Conservation (phyloP, 2,888 invertebrate species). For the Mechanitis mazaeus region DNA sequence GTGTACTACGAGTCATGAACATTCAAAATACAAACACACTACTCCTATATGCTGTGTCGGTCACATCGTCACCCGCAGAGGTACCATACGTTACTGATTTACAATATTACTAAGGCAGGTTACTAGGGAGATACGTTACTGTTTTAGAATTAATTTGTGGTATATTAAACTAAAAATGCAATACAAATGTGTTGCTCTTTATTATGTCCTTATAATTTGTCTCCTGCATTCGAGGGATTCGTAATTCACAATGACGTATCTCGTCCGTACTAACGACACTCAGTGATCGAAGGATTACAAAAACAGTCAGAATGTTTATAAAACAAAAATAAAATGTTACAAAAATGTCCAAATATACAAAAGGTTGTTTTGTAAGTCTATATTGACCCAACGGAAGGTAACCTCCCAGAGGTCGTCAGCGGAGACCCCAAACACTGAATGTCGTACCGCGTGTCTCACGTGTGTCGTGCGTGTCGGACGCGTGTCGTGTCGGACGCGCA, state of each 20-base stretch:
- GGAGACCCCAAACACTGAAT: background rate
- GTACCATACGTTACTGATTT: conserved; percentile 1
- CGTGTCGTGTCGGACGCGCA: conserved; percentile 9
- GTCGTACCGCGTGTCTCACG: conserved; percentile 4
- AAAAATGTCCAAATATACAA: conserved; percentile 3
- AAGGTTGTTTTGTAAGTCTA: background rate
- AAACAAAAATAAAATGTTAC: background rate
- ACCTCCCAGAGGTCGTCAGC: too few species aligned
- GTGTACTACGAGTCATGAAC: too few species aligned
- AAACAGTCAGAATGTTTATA: conserved; percentile 22
- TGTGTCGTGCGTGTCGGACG: conserved; percentile 5
- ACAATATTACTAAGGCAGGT: conserved; percentile 27
- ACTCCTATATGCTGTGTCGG: too few species aligned
- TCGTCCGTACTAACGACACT: conserved; percentile 12
- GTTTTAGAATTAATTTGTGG: conserved; percentile 1
- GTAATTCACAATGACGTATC: conserved; percentile 15
- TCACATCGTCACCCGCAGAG: too few species aligned
- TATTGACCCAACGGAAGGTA: too few species aligned
- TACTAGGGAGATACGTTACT: conserved; percentile 19
- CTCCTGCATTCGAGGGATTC: background rate
- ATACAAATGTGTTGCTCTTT: conserved; percentile 6
- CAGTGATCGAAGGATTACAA: conserved; percentile 6
- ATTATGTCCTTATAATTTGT: conserved; percentile 9
- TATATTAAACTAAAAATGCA: conserved; percentile 7
- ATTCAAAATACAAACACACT: too few species aligned